A percentile compares a stretch with the other conserved stretches of the same genome.
Conservation (phyloP, 2,797 vertebrate species). For the Tapera naevia region DNA sequence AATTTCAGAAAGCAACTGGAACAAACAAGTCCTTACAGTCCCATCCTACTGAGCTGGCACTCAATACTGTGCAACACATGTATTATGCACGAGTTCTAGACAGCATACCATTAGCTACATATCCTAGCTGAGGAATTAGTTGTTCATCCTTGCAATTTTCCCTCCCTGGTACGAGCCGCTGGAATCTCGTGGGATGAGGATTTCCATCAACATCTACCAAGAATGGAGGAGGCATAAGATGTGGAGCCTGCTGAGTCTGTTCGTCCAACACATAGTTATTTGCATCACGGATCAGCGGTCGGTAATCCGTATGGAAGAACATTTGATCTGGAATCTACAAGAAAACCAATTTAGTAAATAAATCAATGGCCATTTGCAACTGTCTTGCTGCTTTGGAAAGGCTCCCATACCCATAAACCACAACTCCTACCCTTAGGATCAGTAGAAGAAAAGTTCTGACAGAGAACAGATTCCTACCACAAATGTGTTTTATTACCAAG, state of each 20-base stretch:
- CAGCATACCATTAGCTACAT: slow-evolving; percentile 90
- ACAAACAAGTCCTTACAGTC: not conserved
- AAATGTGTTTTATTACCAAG: not conserved
- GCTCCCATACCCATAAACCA: not conserved
- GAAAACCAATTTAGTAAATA: slow-evolving; percentile 29
- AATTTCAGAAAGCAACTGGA: not conserved
- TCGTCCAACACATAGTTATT: slow-evolving; percentile 98
- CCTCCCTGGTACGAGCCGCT: slow-evolving; percentile 93
- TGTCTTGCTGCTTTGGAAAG: slow-evolving; percentile 11
- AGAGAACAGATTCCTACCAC: slow-evolving; percentile 1
- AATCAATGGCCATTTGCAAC: slow-evolving; percentile 17
- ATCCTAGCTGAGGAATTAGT: slow-evolving; percentile 95
- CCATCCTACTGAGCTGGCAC: not conserved
- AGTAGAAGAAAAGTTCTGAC: not conserved
- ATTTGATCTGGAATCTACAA: slow-evolving; percentile 96
- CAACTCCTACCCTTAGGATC: not conserved
- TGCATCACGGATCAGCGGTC: slow-evolving; percentile 94
- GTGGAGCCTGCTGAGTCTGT: slow-evolving; percentile 98
- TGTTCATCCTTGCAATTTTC: slow-evolving; percentile 98
- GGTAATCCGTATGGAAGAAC: slow-evolving; percentile 99
- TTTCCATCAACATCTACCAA: slow-evolving; percentile 97
- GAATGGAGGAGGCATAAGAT: slow-evolving; percentile 97
- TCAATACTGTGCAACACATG: not conserved
- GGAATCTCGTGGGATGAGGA: slow-evolving; percentile 90
- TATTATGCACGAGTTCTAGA: not conserved